Evolutionary conservation across 35 echinoderm and acorn worm genomes (phyloP), one percentile per base, ranked within the genome.

Genomic region (Lytechinus pictus): DNA sequence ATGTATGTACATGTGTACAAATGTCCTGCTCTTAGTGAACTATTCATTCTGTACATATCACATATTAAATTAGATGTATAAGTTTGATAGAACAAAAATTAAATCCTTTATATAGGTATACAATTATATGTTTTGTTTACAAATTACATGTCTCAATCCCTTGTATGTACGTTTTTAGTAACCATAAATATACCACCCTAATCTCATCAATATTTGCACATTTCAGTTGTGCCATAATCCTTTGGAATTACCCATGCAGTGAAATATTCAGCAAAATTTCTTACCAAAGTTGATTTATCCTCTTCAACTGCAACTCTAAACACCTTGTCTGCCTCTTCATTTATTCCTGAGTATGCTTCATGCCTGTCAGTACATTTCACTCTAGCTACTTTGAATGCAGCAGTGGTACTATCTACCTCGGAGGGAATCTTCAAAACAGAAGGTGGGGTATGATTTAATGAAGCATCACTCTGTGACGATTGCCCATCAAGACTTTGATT

Each of bases 261-360:
- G 1, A 10, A 9, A 58, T 16, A 19, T 66, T 8, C 60, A 66
- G 11, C 60, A 66, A 71, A 21, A 13, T 71, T 79, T 53, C 92
- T 93, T 57, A 93, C 92, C 92, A 93, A 54, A 93, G 54, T 44
- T 10, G n/a, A 53, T 54, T 28, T 54, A n/a, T 93, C 92, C 54
- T 93, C 92, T 93, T 93, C 92, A 33, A 57, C 92, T n/a, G 92
- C 92, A 27, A 93, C 21, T 28, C 9, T 33, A 57, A 93, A 93
- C 9, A 57, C 53, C 54, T 57, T 93, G 8, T 24, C 52, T 55
- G 54, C 55, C 12, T 93, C n/a, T 93, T 93, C 53, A 29, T 21
- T 54, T 10, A 52, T 52, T 52, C 88, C 27, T 12, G 88, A 90
- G 27, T 52, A 90, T 4, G 88, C n/a, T 44, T 90, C 88, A 19